Conservation (phyloP, 2,113 vertebrate species). For the Psilopsiagon aymara region DNA sequence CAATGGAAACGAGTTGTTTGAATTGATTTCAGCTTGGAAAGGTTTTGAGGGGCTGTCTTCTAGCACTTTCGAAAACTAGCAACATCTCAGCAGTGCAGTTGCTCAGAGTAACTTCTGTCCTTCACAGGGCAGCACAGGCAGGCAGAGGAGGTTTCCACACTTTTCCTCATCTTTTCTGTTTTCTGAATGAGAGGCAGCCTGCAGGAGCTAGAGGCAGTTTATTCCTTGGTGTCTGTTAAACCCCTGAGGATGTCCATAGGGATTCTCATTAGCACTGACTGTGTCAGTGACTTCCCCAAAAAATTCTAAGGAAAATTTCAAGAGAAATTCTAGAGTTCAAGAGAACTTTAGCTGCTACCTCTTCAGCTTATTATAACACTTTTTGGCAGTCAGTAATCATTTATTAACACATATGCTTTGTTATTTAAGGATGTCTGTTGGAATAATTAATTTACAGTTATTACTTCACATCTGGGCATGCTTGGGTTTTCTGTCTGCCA, state of each 20-base stretch:
- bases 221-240: neutral
- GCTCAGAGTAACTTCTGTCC: neutral
- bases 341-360: neutral
- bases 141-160: neutral
- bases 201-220: neutral
- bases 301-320: neutral
- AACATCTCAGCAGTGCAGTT: neutral
- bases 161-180: neutral
- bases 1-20: neutral
- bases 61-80: neutral
- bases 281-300: neutral
- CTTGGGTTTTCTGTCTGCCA: neutral
- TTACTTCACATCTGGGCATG: neutral
- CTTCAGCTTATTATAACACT: neutral
- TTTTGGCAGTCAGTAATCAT: neutral
- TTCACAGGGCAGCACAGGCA: neutral
- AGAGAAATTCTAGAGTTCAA: neutral
- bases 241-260: neutral
- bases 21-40: neutral
- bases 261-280: neutral
- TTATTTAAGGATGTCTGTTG: neutral
- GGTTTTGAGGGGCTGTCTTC: neutral
- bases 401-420: neutral
- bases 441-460: neutral
- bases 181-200: neutral